Conservation (phyloP, 2,888 invertebrate genomes). For the Lasioglossum oenotherae region DNA sequence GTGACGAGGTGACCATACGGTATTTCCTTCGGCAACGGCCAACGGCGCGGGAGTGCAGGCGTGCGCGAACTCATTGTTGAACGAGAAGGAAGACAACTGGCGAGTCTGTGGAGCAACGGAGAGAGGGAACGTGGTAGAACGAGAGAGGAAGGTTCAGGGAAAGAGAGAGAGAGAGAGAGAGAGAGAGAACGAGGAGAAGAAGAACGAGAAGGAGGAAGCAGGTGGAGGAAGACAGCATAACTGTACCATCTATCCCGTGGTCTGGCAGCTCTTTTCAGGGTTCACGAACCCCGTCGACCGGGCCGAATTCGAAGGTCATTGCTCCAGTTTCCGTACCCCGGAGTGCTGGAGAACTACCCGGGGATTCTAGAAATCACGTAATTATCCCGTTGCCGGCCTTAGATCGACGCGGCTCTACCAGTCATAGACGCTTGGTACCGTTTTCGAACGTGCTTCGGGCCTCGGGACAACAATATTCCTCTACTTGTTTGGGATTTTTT, state of each 20-base stretch:
- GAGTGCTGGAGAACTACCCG: conserved; percentile 17
- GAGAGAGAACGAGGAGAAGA: conserved; percentile 25
- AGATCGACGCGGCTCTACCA: neutral
- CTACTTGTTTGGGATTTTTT: neutral
- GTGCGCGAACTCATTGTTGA: conserved; percentile 65
- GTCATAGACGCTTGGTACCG: neutral
- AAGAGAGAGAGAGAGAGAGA: neutral
- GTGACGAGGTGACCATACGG: conserved; percentile 76
- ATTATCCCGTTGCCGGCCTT: conserved; percentile 30
- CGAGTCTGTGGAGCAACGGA: conserved; percentile 4
- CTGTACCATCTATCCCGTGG: conserved; percentile 76
- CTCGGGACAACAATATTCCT: neutral
- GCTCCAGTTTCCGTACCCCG: conserved; percentile 71
- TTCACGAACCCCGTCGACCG: conserved; percentile 75
- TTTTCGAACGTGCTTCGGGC: neutral
- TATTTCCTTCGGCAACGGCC: conserved; percentile 72
- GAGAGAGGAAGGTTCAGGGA: conserved; percentile 2
- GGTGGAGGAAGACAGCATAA: conserved; percentile 69
- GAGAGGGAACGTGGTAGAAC: conserved; percentile 29
- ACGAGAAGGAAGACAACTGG: conserved; percentile 41
- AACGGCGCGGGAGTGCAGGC: conserved; percentile 61
- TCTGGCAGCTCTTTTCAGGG: conserved; percentile 69
- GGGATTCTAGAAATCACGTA: conserved; percentile 46
- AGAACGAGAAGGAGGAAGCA: conserved; percentile 56
- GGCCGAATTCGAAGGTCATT: conserved; percentile 76